Evolutionary conservation across 2,888 invertebrate species (phyloP).

Genomic region (Synergus itoensis): DNA sequence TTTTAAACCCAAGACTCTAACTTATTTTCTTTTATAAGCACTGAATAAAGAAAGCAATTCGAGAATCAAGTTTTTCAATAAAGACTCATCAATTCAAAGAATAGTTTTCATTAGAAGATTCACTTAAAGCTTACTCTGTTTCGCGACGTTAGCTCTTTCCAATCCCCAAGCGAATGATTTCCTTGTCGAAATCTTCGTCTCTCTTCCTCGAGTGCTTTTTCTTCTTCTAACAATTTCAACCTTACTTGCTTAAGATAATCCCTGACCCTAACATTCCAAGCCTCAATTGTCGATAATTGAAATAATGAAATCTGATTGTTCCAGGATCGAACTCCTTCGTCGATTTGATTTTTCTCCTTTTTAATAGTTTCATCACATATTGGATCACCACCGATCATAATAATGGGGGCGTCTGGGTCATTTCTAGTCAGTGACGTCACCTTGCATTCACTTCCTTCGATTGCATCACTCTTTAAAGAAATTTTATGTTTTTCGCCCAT

Average conservation of each 20-base stretch:
- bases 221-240: slow-evolving; percentile 13
- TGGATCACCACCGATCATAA: background rate
- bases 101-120: slow-evolving; percentile 31
- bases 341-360: background rate
- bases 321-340: background rate
- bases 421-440: background rate
- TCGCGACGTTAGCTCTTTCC: slow-evolving; percentile 21
- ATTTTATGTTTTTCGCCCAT: background rate
- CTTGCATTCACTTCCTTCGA: background rate
- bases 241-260: slow-evolving; percentile 26
- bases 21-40: background rate
- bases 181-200: background rate
- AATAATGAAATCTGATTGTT: background rate
- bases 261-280: slow-evolving; percentile 20
- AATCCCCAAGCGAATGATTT: slow-evolving; percentile 30
- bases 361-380: background rate
- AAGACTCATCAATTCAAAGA: slow-evolving; percentile 9
- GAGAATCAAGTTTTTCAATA: slow-evolving; percentile 26
- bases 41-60: background rate
- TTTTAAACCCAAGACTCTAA: background rate
- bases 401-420: background rate
- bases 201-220: slow-evolving; percentile 20
- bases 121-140: slow-evolving; percentile 38
- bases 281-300: slow-evolving; percentile 4
- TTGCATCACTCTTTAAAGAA: background rate